Percentiles rank a stretch among this genome's conserved stretches.
Evolutionary conservation across 2,113 vertebrate species (phyloP).

Genomic region (Oreotrochilus melanogaster): DNA sequence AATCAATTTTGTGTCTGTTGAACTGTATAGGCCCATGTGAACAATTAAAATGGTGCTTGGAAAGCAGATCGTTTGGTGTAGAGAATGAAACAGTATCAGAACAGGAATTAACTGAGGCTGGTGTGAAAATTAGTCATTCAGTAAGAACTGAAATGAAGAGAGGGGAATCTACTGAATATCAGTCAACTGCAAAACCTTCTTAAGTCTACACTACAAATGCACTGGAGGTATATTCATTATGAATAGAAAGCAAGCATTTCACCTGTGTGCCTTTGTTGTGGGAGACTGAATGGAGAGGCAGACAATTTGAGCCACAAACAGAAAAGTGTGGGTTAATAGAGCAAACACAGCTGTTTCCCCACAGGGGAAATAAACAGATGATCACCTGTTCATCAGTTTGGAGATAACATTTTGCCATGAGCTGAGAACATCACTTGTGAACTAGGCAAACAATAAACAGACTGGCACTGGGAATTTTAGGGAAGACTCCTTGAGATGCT

Average conservation of each 20-base stretch:
- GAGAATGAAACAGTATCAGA: neutral
- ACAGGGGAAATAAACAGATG: neutral
- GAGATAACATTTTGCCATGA: neutral
- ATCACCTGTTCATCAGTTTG: neutral
- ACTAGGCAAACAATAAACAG: neutral
- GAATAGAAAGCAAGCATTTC: neutral
- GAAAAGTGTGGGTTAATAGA: neutral
- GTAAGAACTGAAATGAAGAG: neutral
- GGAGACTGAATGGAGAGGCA: neutral
- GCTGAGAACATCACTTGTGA: neutral
- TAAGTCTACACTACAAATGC: neutral
- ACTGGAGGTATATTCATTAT: neutral
- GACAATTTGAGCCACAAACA: neutral
- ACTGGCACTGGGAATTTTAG: no score
- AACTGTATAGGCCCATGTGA: neutral
- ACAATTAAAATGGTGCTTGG: neutral
- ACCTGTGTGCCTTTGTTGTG: neutral
- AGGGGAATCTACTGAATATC: neutral
- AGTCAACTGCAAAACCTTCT: neutral
- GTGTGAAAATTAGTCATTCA: neutral
- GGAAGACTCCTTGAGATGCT: neutral
- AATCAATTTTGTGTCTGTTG: constrained; percentile 18
- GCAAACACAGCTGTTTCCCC: neutral
- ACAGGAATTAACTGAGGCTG: neutral
- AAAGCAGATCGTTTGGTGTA: neutral